phyloP scores from a whole-genome alignment of 92 coral and sea anemone species.

The Zoanthus sociatus region DNA sequence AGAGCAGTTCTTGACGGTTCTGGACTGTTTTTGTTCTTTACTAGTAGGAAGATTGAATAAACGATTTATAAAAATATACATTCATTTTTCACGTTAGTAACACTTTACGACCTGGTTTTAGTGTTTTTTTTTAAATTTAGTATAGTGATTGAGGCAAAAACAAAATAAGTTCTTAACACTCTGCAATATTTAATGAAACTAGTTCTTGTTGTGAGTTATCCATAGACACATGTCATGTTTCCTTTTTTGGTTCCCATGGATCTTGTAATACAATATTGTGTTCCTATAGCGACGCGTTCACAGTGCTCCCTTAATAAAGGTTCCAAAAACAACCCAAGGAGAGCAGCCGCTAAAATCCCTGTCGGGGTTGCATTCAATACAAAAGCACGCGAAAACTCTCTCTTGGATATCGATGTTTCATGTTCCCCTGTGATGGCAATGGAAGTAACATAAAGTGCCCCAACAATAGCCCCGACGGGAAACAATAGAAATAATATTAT shows the following conservation, averaged over 20 bases:
- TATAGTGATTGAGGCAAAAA: too few species aligned
- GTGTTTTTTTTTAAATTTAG: too few species aligned
- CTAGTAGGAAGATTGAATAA: too few species aligned
- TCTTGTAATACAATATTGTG: constrained; percentile 72
- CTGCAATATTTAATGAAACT: too few species aligned
- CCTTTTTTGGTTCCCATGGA: constrained; percentile 57
- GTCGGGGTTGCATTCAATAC: constrained; percentile 67
- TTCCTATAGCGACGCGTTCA: constrained; percentile 22
- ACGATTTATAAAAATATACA: too few species aligned
- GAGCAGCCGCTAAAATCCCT: constrained; percentile 70
- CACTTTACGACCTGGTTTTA: too few species aligned
- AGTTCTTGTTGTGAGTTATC: too few species aligned
- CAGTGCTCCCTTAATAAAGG: constrained; percentile 68
- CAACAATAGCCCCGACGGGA: constrained; percentile 64
- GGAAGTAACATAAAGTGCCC: constrained; percentile 71
- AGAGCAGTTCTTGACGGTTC: too few species aligned
- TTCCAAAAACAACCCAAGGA: constrained; percentile 68
- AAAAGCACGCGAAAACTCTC: constrained; percentile 84
- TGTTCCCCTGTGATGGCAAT: constrained; percentile 51
- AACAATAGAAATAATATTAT: constrained; percentile 52
- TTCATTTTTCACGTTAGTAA: too few species aligned
- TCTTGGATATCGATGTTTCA: constrained; percentile 50
- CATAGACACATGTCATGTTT: constrained; percentile 27
- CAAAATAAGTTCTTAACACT: too few species aligned
- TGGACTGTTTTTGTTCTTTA: too few species aligned